A percentile compares a stretch with the other conserved stretches of the same genome.
These are phyloP conservation scores for Odontomyia ornata DNA, from an alignment of 2,888 invertebrate genomes.

Conservation along the genomic window DNA sequence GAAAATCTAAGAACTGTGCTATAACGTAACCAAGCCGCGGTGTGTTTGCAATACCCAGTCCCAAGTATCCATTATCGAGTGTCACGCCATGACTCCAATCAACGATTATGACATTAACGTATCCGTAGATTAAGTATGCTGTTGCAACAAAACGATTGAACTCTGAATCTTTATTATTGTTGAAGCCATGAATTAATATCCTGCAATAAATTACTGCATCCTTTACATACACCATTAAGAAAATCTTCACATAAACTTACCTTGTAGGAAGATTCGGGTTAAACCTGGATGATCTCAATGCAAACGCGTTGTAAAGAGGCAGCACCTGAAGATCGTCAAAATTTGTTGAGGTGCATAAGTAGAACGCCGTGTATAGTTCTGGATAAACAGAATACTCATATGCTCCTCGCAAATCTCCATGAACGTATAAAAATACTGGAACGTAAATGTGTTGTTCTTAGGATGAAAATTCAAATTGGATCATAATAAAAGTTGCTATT, in stretches of 20 bases:
- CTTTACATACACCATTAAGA: too few relatives aligned
- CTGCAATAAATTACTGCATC: too few relatives aligned
- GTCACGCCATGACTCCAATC: slow-evolving; percentile 71
- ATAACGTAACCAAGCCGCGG: slow-evolving; percentile 54
- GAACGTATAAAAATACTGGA: too few relatives aligned
- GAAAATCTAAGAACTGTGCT: slow-evolving; percentile 57
- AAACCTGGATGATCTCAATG: slow-evolving; percentile 45
- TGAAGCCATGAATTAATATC: slow-evolving; percentile 69
- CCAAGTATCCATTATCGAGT: slow-evolving; percentile 67
- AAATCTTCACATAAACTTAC: too few relatives aligned
- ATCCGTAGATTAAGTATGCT: slow-evolving; percentile 68
- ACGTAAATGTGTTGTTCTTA: too few relatives aligned
- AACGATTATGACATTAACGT: slow-evolving; percentile 70
- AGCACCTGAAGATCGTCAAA: neutral
- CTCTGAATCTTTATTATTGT: slow-evolving; percentile 66
- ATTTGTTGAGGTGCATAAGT: neutral
- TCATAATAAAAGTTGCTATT: too few relatives aligned
- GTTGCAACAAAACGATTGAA: slow-evolving; percentile 55
- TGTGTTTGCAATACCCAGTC: slow-evolving; percentile 47
- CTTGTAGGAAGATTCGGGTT: slow-evolving; percentile 52
- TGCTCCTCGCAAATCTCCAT: neutral
- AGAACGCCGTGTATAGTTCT: slow-evolving; percentile 6
- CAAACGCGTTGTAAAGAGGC: neutral
- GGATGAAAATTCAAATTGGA: too few relatives aligned
- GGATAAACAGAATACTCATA: slow-evolving; percentile 6